A percentile compares a stretch with the other conserved stretches of the same genome.
Conservation (phyloP, 2,797 vertebrate genomes). For the Cuculus canorus region DNA sequence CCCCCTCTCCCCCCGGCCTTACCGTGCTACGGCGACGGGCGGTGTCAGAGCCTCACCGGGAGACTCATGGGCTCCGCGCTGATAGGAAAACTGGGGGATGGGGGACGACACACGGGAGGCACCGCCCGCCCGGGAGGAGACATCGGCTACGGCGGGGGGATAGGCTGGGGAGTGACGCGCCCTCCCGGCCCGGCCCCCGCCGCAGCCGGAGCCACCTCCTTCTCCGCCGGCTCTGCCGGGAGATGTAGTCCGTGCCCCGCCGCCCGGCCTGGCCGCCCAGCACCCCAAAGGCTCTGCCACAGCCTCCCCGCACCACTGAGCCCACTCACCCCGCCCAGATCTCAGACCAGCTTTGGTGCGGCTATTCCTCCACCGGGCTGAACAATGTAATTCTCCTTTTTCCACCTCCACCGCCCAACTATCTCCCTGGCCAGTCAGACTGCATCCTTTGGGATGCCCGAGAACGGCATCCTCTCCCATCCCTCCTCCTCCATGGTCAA, state of each 20-base stretch:
- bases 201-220: too few relatives aligned
- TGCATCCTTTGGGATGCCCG: not conserved
- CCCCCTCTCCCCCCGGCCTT: not conserved
- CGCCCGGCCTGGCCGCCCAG: not conserved
- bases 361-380: too few relatives aligned
- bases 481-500: too few relatives aligned
- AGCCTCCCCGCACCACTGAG: too few relatives aligned
- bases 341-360: too few relatives aligned
- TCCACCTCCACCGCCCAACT: too few relatives aligned
- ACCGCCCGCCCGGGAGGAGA: slow-evolving; percentile 36
- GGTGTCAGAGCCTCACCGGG: slow-evolving; percentile 71
- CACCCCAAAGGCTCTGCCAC: too few relatives aligned
- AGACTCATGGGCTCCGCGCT: slow-evolving; percentile 77
- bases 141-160: slow-evolving; percentile 71
- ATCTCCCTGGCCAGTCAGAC: not conserved
- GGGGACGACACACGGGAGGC: not conserved
- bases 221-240: not conserved
- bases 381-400: too few relatives aligned
- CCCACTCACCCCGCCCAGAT: too few relatives aligned
- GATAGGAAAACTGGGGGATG: not conserved
- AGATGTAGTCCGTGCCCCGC: not conserved
- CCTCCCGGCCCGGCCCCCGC: slow-evolving; percentile 18
- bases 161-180: slow-evolving; percentile 81
- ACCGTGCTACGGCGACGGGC: not conserved
- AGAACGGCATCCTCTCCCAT: not conserved